Evolutionary conservation across 2,797 vertebrate species (phyloP).

Genomic region (Myotis daubentonii): DNA sequence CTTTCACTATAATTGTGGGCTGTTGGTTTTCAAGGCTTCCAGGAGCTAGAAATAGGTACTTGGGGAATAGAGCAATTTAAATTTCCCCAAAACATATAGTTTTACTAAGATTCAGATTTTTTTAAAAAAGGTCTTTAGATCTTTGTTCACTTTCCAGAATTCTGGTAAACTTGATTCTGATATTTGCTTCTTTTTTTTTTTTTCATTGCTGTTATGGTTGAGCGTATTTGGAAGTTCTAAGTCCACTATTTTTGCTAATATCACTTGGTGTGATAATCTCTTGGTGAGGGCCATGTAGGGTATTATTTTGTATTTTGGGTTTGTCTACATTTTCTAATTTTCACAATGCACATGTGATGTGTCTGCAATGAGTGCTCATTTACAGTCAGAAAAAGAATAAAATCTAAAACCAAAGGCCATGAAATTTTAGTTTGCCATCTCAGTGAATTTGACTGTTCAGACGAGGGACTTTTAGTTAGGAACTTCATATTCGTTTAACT

Average conservation of each 20-base stretch:
- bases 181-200: not conserved
- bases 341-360: not conserved
- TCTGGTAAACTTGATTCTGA: constrained; percentile 1
- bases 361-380: not conserved
- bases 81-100: not conserved
- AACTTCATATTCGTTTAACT: constrained; percentile 12
- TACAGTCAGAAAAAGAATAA: not conserved
- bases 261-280: not conserved
- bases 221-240: constrained; percentile 18
- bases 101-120: constrained; percentile 12
- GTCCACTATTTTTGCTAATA: not conserved
- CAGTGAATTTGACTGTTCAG: constrained; percentile 15
- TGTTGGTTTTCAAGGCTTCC: constrained; percentile 31
- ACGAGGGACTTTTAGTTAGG: not conserved
- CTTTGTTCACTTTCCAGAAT: not conserved
- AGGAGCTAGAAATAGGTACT: not conserved
- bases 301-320: constrained; percentile 12
- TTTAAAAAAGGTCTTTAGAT: not conserved
- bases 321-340: constrained; percentile 44
- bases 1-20: constrained; percentile 4
- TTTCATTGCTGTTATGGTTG: not conserved
- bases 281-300: not conserved
- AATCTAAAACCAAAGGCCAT: constrained; percentile 14
- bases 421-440: constrained; percentile 40
- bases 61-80: not conserved